Base-by-base conservation (phyloP, 1,140 invertebrate genomes). In the Portunus trituberculatus region DNA sequence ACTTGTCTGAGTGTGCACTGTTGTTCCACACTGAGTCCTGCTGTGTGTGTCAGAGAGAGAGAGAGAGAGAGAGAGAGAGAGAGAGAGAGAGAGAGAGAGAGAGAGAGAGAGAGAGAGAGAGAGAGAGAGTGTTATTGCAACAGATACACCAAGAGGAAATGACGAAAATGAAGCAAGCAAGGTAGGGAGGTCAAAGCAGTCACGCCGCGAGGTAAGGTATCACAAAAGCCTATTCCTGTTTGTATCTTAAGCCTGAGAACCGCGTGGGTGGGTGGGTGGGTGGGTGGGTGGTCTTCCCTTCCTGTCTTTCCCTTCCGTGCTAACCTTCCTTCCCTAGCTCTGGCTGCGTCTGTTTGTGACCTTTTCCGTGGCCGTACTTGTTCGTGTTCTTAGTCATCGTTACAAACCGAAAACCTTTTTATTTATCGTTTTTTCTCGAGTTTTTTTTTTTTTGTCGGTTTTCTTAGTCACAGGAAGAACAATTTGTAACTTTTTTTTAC, bases 51-150 rank as follows among this genome's bases (percentile, higher is more conserved):
- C 1, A 20, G 46, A 10, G 52, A 82, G 52, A 4, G 67, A 20
- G 4, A 67, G 45, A 83, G 59, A 39, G n/a, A 25, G 52, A 83
- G 16, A 28, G 46, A 92, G 52, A 32, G 67, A 76, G 91, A 76
- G 67, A 31, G 4, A 31, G 52, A 82, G 29, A 83, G 67, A 20
- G 67, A 45, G 16, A 76, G 52, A 83, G 25, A 67, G 52, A 39
- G 16, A 92, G 67, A 83, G 52, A 92, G 52, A 92, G 48, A 92
- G 29, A 59, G 46, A 83, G 39, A 32, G 45, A 48, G 67, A n/a
- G 52, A 59, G 52, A 59, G 52, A 59, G 52, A 59, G 48, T 7
- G 48, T 82, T 25, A 82, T 25, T 25, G 12, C 31, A 46, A 14
- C 59, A 76, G 84, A 87, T 31, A 39, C 31, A 87, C 29, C 7